phyloP scores from a whole-genome alignment of 2,797 vertebrate genomes.

The Amniataba percoides region DNA sequence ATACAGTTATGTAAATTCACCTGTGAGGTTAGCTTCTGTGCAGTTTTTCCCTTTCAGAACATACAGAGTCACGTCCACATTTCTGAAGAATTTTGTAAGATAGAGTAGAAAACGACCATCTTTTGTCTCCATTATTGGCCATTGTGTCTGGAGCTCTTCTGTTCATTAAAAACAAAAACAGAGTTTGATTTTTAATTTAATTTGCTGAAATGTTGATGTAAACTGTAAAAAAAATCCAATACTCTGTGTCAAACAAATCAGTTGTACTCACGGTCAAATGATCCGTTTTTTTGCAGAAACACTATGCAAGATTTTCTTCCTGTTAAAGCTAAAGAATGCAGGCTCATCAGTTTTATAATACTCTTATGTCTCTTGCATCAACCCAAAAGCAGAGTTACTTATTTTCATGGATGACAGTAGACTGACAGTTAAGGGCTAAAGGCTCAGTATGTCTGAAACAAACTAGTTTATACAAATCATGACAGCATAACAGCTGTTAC shows the following conservation, averaged over 20 bases:
- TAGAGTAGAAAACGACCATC: fast-evolving
- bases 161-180: constrained; percentile 1
- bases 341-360: background rate
- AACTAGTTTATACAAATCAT: background rate
- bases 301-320: fast-evolving
- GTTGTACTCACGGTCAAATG: fast-evolving
- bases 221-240: background rate
- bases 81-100: fast-evolving
- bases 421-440: background rate
- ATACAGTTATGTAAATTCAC: constrained; percentile 14
- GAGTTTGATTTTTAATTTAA: background rate
- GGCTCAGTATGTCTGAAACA: background rate
- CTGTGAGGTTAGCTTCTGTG: fast-evolving
- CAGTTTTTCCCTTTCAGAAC: background rate
- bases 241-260: background rate
- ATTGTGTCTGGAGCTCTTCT: fast-evolving
- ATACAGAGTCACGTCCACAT: fast-evolving
- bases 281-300: background rate
- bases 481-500: too few species aligned
- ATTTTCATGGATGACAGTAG: too few species aligned
- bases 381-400: background rate
- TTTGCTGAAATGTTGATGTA: background rate
- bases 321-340: background rate
- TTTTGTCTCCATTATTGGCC: fast-evolving
- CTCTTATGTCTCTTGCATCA: background rate